Evolutionary conservation across 1,140 invertebrate species (phyloP).

Genomic region (Brachionus rotundiformis): DNA sequence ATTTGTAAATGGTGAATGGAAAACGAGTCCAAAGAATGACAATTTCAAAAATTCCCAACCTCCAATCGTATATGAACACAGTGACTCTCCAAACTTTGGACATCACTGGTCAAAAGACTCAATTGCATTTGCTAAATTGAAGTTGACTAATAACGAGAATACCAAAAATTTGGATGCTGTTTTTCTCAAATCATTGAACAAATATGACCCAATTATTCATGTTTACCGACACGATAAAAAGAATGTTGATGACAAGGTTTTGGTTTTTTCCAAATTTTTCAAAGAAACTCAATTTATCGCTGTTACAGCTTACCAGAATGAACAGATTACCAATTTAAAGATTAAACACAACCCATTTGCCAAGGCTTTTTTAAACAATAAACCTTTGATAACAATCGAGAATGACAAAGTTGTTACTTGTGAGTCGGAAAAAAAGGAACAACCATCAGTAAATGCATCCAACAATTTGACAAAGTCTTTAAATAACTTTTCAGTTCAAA

Average conservation of each 20-base stretch:
- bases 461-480: no score
- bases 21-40: constrained; percentile 45
- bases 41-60: constrained; percentile 6
- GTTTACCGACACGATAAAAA: constrained; percentile 75
- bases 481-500: background rate
- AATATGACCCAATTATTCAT: constrained; percentile 99
- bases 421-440: background rate
- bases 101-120: constrained; percentile 46
- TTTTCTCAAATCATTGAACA: constrained; percentile 99
- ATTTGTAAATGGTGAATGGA: constrained; percentile 50
- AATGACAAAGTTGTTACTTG: constrained; percentile 11
- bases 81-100: constrained; percentile 39
- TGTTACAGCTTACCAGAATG: constrained; percentile 65
- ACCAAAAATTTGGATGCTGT: constrained; percentile 67
- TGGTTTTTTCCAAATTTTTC: constrained; percentile 93
- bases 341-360: constrained; percentile 54
- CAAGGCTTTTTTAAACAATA: constrained; percentile 53
- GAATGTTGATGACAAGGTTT: constrained; percentile 30
- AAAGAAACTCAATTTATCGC: constrained; percentile 99
- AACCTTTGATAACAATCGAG: constrained; percentile 35
- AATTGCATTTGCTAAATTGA: constrained; percentile 33
- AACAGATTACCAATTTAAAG: constrained; percentile 57
- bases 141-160: constrained; percentile 52
- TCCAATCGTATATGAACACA: background rate
- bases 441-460: background rate